Conservation (phyloP, 2,113 vertebrate species). For the Sardina pilchardus region DNA sequence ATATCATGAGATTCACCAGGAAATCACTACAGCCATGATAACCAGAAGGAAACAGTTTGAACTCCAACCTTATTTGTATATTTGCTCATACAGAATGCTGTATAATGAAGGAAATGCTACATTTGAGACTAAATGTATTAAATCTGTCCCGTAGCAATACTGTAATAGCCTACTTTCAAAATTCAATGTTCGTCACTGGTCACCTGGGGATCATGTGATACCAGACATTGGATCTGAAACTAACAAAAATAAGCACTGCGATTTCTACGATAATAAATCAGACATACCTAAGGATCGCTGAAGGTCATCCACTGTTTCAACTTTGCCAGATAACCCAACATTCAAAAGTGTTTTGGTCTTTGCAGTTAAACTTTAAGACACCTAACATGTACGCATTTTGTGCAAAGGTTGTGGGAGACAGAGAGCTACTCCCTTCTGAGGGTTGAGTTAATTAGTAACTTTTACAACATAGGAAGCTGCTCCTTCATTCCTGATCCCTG, state of each 20-base stretch:
- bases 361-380: not conserved
- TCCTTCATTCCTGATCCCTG: not conserved
- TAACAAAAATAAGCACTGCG: not conserved
- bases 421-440: constrained; percentile 39
- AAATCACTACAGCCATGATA: not conserved
- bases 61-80: not conserved
- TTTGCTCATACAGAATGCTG: not conserved
- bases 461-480: constrained; percentile 23
- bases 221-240: not conserved
- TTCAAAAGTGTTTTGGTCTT: not conserved
- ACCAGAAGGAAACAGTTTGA: not conserved
- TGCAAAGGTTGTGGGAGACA: constrained; percentile 66
- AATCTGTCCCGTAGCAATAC: not conserved
- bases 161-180: not conserved
- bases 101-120: too few relatives aligned
- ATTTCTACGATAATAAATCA: not conserved
- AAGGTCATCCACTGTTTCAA: constrained; percentile 8
- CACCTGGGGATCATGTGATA: constrained; percentile 35
- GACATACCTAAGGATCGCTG: not conserved
- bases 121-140: not conserved
- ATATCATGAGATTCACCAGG: not conserved
- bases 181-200: constrained; percentile 17
- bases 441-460: constrained; percentile 67
- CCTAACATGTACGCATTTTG: constrained; percentile 39
- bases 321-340: not conserved